Conservation (phyloP, 1,140 invertebrate genomes). For the Rhyzopertha dominica region DNA sequence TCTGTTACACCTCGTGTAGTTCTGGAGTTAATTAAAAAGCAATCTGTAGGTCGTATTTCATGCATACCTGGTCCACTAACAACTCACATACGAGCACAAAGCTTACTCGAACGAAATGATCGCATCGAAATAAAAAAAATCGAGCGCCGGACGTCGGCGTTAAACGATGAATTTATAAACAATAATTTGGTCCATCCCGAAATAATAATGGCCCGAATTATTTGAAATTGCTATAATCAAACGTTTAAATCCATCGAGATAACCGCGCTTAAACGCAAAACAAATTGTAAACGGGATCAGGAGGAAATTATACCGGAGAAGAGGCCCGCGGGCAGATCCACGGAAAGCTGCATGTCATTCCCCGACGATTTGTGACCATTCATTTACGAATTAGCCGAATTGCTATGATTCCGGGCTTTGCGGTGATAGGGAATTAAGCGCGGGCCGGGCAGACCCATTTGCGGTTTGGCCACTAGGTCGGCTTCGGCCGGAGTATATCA, state of each 20-base stretch:
- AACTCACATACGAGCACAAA: no score
- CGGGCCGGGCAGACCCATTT: conserved; percentile 14
- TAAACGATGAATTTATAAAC: conserved; percentile 39
- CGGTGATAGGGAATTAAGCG: conserved; percentile 15
- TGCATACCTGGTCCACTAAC: no score
- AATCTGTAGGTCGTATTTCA: no score
- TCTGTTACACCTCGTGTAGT: no score
- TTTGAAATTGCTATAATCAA: conserved; percentile 39
- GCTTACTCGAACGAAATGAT: conserved; percentile 5
- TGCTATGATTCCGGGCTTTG: conserved; percentile 33
- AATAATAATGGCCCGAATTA: conserved; percentile 38
- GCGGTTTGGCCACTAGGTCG: conserved; percentile 19
- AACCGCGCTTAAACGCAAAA: conserved; percentile 31
- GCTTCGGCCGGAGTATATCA: background rate
- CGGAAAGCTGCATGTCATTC: conserved; percentile 38
- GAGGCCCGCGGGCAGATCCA: conserved; percentile 12
- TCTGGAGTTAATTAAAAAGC: no score
- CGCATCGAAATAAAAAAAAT: conserved; percentile 16
- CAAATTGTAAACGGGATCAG: conserved; percentile 36
- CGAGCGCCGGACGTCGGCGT: conserved; percentile 11
- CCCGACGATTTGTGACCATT: conserved; percentile 36
- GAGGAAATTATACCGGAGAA: conserved; percentile 30
- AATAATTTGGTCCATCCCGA: conserved; percentile 36
- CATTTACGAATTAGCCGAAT: conserved; percentile 38
- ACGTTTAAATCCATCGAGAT: conserved; percentile 33